A percentile compares a stretch with the other conserved stretches of the same genome.
Conservation (phyloP, 1,140 invertebrate genomes). For the Musca vetustissima region DNA sequence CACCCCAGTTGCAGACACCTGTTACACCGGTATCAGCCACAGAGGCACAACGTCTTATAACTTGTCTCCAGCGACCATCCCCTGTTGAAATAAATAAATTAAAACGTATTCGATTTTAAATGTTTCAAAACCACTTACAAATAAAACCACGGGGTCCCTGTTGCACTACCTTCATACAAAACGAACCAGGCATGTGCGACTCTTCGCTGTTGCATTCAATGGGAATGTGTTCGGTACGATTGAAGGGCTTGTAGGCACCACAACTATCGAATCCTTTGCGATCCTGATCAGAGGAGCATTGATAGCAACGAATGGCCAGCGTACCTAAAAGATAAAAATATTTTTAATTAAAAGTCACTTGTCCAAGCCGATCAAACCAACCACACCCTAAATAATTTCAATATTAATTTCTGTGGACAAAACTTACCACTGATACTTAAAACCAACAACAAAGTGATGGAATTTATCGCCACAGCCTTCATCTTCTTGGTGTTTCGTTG, state of each 20-base stretch:
- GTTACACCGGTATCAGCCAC: constrained; percentile 87
- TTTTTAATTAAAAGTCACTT: neutral
- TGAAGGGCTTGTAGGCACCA: constrained; percentile 82
- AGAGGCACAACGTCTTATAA: constrained; percentile 85
- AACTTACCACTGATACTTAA: constrained; percentile 16
- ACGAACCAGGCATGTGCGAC: constrained; percentile 86
- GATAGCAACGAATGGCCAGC: constrained; percentile 73
- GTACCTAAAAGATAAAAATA: constrained; percentile 32
- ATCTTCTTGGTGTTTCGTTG: neutral
- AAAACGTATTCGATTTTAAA: too few species aligned
- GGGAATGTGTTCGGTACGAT: constrained; percentile 75
- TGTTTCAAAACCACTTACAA: constrained; percentile 63
- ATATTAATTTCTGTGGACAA: neutral
- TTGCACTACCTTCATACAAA: constrained; percentile 88
- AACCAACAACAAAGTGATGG: neutral
- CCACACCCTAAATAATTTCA: constrained; percentile 10
- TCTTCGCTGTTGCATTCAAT: constrained; percentile 89
- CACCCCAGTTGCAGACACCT: constrained; percentile 92
- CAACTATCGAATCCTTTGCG: constrained; percentile 77
- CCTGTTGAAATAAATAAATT: constrained; percentile 60
- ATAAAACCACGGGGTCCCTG: constrained; percentile 89
- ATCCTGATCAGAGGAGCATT: constrained; percentile 82
- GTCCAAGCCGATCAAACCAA: constrained; percentile 17
- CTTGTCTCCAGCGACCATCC: constrained; percentile 91
- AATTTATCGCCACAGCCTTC: neutral